phyloP scores from a whole-genome alignment of 2,888 invertebrate species.

The Temnothorax rugatulus region DNA sequence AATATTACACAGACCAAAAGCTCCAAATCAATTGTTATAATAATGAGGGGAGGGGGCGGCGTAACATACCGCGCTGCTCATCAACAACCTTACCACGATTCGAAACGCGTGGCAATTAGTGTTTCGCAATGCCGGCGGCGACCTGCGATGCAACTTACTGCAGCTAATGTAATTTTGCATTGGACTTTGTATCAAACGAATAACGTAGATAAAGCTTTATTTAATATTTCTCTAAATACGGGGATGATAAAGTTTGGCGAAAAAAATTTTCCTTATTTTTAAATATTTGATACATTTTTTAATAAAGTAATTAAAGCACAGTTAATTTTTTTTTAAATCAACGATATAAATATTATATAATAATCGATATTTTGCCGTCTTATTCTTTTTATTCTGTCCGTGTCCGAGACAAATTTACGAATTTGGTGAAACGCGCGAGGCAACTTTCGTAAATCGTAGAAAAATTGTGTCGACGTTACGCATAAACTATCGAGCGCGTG shows the following conservation, averaged over 20 bases:
- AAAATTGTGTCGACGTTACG: background rate
- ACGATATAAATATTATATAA: background rate
- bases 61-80: background rate
- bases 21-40: slow-evolving; percentile 40
- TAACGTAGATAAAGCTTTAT: background rate
- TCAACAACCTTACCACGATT: background rate
- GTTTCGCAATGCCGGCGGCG: background rate
- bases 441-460: background rate
- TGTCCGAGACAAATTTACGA: background rate
- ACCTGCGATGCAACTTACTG: background rate
- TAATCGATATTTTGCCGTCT: background rate
- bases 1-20: background rate
- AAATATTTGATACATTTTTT: no score
- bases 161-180: background rate
- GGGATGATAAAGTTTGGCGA: background rate
- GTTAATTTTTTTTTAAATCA: background rate
- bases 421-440: background rate
- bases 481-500: slow-evolving; percentile 20
- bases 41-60: background rate
- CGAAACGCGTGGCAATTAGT: slow-evolving; percentile 30
- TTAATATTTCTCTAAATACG: background rate
- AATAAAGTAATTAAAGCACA: background rate
- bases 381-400: background rate
- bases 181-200: slow-evolving; percentile 2
- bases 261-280: no score